Base-by-base conservation (phyloP, 2,888 invertebrate species). In the Spisula subtruncata region DNA sequence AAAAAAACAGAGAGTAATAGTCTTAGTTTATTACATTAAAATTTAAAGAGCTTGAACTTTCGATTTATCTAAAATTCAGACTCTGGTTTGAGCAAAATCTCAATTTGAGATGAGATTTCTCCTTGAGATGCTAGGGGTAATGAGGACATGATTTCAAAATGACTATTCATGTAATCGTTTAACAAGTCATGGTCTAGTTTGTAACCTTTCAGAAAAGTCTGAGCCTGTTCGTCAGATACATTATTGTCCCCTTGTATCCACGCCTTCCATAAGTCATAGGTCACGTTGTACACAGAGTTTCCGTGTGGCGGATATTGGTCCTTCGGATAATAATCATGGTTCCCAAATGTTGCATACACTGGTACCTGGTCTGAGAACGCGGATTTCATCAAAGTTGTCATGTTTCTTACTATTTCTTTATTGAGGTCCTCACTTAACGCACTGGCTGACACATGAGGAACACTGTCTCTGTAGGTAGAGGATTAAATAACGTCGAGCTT, bases 261-360 rank as follows among this genome's bases (percentile, higher is more conserved):
- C 91, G 98, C 98, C 95, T 98, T 89, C 96, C 96, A 96, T 29
- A 93, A 97, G 91, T 98, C 97, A 0, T 98, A 98, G 90, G 98
- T 97, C 88, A 97, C 97, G 60, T 97, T 97, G 95, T 97, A 98
- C 94, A 96, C 90, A 35, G 91, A 97, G 97, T 94, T 95, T 83
- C 93, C 93, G 41, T 96, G 95, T 41, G 96, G 94, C 20, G 96
- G 94, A 97, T 97, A 94, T 97, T 97, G 41, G 98, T 95, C 93
- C 75, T 94, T 93, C 0, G 96, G 96, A 86, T 93, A 96, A 95
- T 96, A 98, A 96, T 99, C 99, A 96, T 98, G 98, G 96, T 99
- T 98, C 0, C 99, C 99, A 91, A 99, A 97, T 18, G 98, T 98
- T 14, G 99, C 98, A 96, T 98, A 98, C 91, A 99, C 98, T 96